phyloP scores from a whole-genome alignment of 2,113 vertebrate species.

The Chionomys nivalis region DNA sequence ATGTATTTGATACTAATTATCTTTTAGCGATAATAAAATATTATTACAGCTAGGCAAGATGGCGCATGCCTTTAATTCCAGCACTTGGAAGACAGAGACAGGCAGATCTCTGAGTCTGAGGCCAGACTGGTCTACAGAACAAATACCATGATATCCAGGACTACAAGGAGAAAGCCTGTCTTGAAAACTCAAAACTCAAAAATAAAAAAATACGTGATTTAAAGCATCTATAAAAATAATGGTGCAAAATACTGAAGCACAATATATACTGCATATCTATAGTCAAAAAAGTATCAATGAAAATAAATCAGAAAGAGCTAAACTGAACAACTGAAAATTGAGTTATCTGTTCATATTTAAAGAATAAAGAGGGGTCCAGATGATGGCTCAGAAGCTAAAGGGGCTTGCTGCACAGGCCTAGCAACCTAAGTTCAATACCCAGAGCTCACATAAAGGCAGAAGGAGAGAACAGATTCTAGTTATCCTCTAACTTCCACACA shows the following conservation, averaged over 20 bases:
- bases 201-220: background rate
- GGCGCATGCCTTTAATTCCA: background rate
- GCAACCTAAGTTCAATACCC: background rate
- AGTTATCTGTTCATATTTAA: background rate
- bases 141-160: background rate
- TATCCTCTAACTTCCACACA: background rate
- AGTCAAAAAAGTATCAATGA: background rate
- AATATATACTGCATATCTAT: background rate
- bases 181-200: background rate
- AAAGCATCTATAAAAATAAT: conserved; percentile 27
- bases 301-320: background rate
- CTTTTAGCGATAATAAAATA: background rate
- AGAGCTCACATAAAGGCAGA: background rate
- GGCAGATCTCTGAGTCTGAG: background rate
- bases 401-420: background rate
- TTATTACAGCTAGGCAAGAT: background rate
- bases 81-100: background rate
- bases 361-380: background rate
- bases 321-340: background rate
- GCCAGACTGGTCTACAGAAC: background rate
- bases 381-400: background rate
- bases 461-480: background rate
- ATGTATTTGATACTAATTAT: background rate
- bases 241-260: background rate
- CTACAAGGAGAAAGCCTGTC: background rate